Conservation (phyloP, 2,113 vertebrate genomes). For the Peucedramus taeniatus region DNA sequence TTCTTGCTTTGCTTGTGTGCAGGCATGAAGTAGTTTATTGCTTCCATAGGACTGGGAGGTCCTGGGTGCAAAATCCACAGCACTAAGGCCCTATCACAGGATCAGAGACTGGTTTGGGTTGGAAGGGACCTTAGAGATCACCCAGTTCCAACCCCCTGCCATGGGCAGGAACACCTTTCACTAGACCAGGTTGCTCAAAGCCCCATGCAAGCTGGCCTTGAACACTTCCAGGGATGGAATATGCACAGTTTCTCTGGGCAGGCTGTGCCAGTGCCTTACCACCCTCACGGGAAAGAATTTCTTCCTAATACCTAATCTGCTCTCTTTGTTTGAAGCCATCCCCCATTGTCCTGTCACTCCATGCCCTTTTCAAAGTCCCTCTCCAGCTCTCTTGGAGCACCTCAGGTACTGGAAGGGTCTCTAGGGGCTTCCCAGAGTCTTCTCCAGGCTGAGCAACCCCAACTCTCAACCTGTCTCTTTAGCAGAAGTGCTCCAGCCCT, state of each 20-base stretch:
- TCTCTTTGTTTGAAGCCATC: background rate
- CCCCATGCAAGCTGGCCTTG: background rate
- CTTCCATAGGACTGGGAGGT: background rate
- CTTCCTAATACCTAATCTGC: background rate
- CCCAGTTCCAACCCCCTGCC: background rate
- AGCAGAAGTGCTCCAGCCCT: background rate
- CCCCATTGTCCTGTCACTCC: background rate
- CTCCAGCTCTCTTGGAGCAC: background rate
- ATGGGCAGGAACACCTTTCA: background rate
- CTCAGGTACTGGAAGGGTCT: background rate
- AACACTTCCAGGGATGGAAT: background rate
- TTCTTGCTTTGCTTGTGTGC: background rate
- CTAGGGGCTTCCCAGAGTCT: background rate
- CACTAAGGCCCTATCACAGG: fast-evolving
- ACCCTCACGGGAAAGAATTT: background rate
- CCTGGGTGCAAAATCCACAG: background rate
- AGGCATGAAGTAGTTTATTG: background rate
- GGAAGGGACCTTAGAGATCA: background rate
- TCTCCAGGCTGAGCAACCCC: background rate
- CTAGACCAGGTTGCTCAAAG: background rate
- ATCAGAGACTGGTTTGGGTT: background rate
- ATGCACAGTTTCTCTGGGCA: background rate
- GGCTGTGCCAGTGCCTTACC: background rate
- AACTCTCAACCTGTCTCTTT: background rate
- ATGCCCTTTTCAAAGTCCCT: background rate